Evolutionary conservation across 2,888 invertebrate genomes (phyloP), one percentile per base, ranked within the genome.

Genomic region (Holacanthella duospinosa): DNA sequence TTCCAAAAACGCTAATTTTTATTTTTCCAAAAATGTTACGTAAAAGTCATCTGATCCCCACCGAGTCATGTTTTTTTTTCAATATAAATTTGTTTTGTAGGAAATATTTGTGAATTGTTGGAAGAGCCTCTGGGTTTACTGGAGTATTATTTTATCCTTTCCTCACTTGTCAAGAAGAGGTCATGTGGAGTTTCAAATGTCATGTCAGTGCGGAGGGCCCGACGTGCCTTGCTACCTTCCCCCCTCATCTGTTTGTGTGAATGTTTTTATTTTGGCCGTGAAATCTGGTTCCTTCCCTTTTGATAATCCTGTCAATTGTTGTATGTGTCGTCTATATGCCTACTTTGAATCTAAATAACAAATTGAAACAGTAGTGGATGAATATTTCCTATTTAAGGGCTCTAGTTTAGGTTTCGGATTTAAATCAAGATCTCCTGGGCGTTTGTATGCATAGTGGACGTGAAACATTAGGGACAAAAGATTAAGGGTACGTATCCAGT

Each of bases 401-500:
- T 4, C 48, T 48, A 48, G 19, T 48, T n/a, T 36, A 36, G 36
- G 36, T 36, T 36, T 36, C 36, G 36, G 36, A 48, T 9, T 48
- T 48, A 9, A 28, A 28, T 55, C 27, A 55, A 53, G 29, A 55
- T 55, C 55, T 55, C 55, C 25, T 24, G 25, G 12, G 58, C 59
- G 59, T 60, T 64, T 67, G 65, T 66, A 66, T 64, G 65, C 61
- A 62, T 61, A 66, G 66, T 68, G 65, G 66, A 66, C 68, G 66
- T 55, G 59, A 57, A 57, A 65, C 65, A 60, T 64, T 61, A 61
- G 48, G 68, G 62, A 68, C 68, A 68, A 68, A 68, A 65, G 68
- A 66, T 65, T 62, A 64, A 62, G 66, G 66, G 64, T 66, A 62
- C 62, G 58, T 60, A 56, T 61, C 57, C 48, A 48, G n/a, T 21